Evolutionary conservation across 2,113 vertebrate genomes (phyloP).

Genomic region (Piprites chloris): DNA sequence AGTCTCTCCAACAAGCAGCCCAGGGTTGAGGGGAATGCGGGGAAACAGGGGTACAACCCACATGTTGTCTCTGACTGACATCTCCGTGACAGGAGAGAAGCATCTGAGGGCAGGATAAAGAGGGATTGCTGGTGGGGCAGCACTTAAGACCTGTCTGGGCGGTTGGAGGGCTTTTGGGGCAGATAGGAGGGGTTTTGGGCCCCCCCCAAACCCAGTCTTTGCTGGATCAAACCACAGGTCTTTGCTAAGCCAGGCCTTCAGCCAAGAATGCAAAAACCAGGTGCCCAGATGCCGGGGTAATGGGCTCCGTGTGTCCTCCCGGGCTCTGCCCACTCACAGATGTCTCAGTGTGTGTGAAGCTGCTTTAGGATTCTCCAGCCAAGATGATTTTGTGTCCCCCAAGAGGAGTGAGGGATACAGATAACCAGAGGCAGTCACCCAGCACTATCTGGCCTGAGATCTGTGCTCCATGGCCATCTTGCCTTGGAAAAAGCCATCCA

Average conservation of each 20-base stretch:
- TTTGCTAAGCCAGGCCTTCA: background rate
- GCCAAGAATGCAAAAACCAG: background rate
- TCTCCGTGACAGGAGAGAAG: background rate
- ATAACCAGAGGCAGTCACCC: background rate
- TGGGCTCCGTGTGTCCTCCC: background rate
- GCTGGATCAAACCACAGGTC: background rate
- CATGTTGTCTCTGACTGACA: no score
- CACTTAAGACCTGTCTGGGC: background rate
- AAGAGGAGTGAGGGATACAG: background rate
- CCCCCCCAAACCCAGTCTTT: background rate
- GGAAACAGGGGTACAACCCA: background rate
- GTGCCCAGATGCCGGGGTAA: rapidly evolving
- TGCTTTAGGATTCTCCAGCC: background rate
- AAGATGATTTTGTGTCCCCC: background rate
- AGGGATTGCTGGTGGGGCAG: background rate
- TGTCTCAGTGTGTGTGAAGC: background rate
- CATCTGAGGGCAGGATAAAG: background rate
- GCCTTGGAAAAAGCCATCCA: background rate
- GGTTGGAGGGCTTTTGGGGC: background rate
- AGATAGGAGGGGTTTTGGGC: background rate
- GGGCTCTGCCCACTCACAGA: background rate
- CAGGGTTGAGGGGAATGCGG: background rate
- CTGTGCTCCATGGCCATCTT: rapidly evolving
- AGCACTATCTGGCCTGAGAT: no score
- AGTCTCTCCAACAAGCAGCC: background rate